Evolutionary conservation across 2,888 invertebrate species (phyloP).

Genomic region (Cryptocheilus praepositus): DNA sequence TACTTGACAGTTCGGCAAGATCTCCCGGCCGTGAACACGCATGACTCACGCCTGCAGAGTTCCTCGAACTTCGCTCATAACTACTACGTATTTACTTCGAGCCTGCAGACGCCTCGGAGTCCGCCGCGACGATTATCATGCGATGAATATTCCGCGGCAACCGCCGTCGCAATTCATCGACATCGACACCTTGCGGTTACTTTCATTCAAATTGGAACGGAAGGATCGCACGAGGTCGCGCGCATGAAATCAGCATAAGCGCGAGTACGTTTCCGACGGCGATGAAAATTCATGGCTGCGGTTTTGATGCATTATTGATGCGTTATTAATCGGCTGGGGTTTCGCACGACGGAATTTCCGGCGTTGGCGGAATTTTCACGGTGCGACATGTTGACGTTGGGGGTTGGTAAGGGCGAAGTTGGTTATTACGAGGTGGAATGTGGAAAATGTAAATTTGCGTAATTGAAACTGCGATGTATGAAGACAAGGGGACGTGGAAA

Average conservation of each 20-base stretch:
- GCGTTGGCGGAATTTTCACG: no score
- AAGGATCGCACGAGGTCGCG: slow-evolving; percentile 34
- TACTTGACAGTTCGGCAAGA: background rate
- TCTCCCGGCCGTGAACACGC: background rate
- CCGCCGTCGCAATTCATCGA: background rate
- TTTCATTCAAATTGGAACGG: slow-evolving; percentile 35
- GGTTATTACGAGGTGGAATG: no score
- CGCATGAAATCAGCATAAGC: slow-evolving; percentile 36
- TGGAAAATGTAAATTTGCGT: no score
- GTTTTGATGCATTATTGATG: background rate
- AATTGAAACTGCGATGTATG: no score
- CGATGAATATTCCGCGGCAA: slow-evolving; percentile 33
- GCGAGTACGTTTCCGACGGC: slow-evolving; percentile 1
- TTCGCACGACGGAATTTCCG: no score
- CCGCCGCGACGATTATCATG: slow-evolving; percentile 29
- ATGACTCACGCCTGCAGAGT: slow-evolving; percentile 3
- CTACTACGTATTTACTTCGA: slow-evolving; percentile 26
- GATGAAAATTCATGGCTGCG: slow-evolving; percentile 13
- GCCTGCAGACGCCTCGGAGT: no score
- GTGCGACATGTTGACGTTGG: no score
- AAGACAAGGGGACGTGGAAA: no score
- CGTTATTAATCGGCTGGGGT: no score
- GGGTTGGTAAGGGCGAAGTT: no score
- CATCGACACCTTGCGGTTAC: slow-evolving; percentile 28
- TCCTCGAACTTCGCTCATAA: slow-evolving; percentile 1